A percentile compares a stretch with the other conserved stretches of the same genome.
Conservation (phyloP, 2,797 vertebrate genomes). For the Margarornis squamiger region DNA sequence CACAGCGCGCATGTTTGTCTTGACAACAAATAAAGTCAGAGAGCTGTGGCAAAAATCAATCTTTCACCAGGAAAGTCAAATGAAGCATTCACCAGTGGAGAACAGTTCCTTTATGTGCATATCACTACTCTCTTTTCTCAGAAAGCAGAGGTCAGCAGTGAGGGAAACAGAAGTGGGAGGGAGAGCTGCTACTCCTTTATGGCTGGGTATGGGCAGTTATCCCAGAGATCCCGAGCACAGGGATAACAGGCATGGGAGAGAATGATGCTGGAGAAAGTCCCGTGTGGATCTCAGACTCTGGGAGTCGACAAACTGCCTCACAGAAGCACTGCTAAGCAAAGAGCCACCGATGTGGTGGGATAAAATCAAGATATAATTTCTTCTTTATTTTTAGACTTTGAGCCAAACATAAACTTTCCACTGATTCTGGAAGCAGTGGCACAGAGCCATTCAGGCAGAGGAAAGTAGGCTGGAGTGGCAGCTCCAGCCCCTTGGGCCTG, state of each 20-base stretch:
- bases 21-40: constrained; percentile 2
- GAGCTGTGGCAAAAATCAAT: background rate
- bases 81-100: constrained; percentile 23
- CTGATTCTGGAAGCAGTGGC: background rate
- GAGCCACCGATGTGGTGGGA: background rate
- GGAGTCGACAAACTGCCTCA: background rate
- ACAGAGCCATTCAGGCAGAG: background rate
- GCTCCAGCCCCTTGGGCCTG: background rate
- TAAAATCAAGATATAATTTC: background rate
- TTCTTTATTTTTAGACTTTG: background rate
- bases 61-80: background rate
- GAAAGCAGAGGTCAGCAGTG: background rate
- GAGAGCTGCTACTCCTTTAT: background rate
- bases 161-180: background rate
- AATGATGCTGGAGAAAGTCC: background rate
- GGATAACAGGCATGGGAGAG: background rate
- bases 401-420: background rate
- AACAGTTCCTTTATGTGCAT: background rate
- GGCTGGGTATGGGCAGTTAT: background rate
- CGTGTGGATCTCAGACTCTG: background rate
- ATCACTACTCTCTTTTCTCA: background rate
- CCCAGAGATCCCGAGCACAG: background rate
- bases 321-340: background rate
- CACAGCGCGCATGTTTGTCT: background rate
- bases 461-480: background rate